Evolutionary conservation across 1,140 invertebrate species (phyloP).

Genomic region (Heliconius nattereri): DNA sequence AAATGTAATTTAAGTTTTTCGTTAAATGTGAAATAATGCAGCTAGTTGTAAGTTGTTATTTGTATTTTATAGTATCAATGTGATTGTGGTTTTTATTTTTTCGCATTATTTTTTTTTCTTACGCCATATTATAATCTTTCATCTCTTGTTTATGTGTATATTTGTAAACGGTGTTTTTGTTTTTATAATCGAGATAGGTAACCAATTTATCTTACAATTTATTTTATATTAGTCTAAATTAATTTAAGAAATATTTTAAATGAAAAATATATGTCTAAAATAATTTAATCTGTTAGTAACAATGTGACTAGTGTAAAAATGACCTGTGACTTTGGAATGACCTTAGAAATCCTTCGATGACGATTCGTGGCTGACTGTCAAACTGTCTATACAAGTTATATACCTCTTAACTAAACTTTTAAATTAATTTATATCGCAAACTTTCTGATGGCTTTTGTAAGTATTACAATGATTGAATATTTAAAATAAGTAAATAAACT

Average conservation of each 20-base stretch:
- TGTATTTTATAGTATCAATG: too few species aligned
- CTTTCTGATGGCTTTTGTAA: conserved; percentile 51
- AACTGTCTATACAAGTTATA: conserved; percentile 40
- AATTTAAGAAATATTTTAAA: neutral
- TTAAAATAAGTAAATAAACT: neutral
- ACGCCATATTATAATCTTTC: too few species aligned
- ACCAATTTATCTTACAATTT: too few species aligned
- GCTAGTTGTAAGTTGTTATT: too few species aligned
- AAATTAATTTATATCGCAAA: conserved; percentile 22
- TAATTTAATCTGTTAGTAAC: neutral
- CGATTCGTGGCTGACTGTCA: conserved; percentile 54
- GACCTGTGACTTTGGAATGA: conserved; percentile 66
- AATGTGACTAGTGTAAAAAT: conserved; percentile 49
- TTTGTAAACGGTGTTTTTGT: too few species aligned
- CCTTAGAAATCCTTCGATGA: conserved; percentile 55
- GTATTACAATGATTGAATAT: conserved; percentile 29
- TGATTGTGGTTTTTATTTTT: too few species aligned
- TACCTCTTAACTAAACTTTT: conserved; percentile 12
- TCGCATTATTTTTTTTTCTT: too few species aligned
- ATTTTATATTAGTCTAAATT: too few species aligned
- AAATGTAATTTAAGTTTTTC: neutral
- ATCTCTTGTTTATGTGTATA: too few species aligned
- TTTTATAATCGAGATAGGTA: too few species aligned
- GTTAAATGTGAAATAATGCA: too few species aligned
- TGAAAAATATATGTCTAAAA: conserved; percentile 17